phyloP scores from a whole-genome alignment of 2,888 invertebrate genomes.

The Phyllotreta striolata region DNA sequence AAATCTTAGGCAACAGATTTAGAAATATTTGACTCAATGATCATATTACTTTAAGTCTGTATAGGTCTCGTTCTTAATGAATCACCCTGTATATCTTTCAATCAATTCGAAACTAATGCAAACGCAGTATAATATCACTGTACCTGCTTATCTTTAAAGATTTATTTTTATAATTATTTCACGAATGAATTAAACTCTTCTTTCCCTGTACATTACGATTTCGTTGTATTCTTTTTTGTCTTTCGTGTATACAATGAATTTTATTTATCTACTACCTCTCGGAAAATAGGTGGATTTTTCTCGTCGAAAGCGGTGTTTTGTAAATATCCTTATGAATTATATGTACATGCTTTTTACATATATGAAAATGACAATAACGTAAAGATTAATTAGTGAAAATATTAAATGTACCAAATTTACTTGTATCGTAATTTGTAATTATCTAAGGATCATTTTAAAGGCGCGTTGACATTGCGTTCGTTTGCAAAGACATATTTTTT shows the following conservation, averaged over 20 bases:
- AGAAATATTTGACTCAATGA: neutral
- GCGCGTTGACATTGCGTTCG: no score
- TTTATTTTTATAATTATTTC: conserved; percentile 33
- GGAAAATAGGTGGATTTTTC: conserved; percentile 4
- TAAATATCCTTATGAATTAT: neutral
- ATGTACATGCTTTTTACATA: neutral
- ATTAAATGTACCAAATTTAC: conserved; percentile 1
- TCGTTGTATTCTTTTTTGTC: conserved; percentile 13
- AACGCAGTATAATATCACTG: conserved; percentile 24
- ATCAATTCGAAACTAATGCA: neutral
- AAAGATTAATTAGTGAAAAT: neutral
- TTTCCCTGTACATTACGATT: conserved; percentile 14
- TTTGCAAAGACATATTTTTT: no score
- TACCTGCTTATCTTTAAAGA: conserved; percentile 32
- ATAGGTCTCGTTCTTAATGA: neutral
- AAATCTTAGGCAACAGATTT: neutral
- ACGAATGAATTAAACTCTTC: conserved; percentile 23
- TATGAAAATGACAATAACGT: conserved; percentile 10
- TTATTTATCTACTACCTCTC: conserved; percentile 9
- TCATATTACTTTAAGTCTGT: neutral
- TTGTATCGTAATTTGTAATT: no score
- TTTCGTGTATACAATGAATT: conserved; percentile 5
- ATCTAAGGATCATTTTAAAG: no score
- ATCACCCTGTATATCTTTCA: neutral
- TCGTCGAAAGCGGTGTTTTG: neutral